Percentiles rank a stretch among this genome's conserved stretches.
These are phyloP conservation scores for Biston stratarius DNA, from an alignment of 2,888 invertebrate genomes.

Conservation along the genomic window DNA sequence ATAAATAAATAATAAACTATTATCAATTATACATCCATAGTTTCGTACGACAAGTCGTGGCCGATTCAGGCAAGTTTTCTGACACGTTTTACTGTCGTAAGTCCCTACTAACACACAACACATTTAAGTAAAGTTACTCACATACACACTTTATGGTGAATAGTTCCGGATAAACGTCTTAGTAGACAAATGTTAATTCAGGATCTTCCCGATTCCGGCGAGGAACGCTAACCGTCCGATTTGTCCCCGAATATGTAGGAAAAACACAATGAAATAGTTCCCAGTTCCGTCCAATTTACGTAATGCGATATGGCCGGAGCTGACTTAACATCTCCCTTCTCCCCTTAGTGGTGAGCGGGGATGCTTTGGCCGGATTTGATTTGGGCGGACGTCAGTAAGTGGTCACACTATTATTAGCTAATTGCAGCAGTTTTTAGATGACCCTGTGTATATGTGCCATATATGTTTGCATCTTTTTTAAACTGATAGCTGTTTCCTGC, in stretches of 20 bases:
- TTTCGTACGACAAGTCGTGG: too few relatives aligned
- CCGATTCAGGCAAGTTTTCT: too few relatives aligned
- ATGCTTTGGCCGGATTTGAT: constrained; percentile 11
- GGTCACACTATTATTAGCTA: too few relatives aligned
- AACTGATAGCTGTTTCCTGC: too few relatives aligned
- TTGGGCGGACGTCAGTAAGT: too few relatives aligned
- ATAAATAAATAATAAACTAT: too few relatives aligned
- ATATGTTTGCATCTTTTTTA: too few relatives aligned
- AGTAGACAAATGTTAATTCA: constrained; percentile 37
- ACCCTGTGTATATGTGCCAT: too few relatives aligned
- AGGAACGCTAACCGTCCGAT: constrained; percentile 51
- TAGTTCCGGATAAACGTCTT: constrained; percentile 39
- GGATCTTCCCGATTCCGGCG: constrained; percentile 35
- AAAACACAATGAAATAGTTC: constrained; percentile 70
- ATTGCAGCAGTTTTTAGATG: too few relatives aligned
- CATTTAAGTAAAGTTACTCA: background rate
- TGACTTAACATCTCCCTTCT: constrained; percentile 50
- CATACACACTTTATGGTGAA: constrained; percentile 30
- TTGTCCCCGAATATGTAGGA: constrained; percentile 55
- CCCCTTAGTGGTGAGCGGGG: constrained; percentile 4
- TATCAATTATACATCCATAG: too few relatives aligned
- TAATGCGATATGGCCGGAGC: constrained; percentile 68
- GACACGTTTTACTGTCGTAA: too few relatives aligned
- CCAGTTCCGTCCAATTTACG: constrained; percentile 75
- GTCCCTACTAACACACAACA: too few relatives aligned